These are phyloP conservation scores for Petrocephalus microphthalmus DNA, from an alignment of 2,113 vertebrate genomes.

Conservation along the genomic window DNA sequence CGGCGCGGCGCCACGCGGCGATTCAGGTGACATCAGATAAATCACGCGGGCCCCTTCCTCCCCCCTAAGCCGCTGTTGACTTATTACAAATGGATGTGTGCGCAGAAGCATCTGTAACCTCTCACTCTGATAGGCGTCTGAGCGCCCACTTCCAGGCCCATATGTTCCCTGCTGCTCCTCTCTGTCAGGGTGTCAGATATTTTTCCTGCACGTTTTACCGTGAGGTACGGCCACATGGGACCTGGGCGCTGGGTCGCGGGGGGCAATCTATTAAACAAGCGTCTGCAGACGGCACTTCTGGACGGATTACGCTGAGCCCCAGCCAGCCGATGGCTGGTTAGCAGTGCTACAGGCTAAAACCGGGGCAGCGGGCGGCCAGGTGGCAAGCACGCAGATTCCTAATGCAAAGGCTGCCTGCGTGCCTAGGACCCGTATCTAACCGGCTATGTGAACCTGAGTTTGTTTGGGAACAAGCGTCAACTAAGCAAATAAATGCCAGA, in stretches of 20 bases:
- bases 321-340: not conserved
- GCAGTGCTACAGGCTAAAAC: not conserved
- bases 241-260: constrained; percentile 48
- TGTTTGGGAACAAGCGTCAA: not conserved
- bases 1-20: not conserved
- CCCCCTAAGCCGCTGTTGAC: not conserved
- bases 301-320: not conserved
- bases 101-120: constrained; percentile 35
- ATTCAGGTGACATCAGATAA: constrained; percentile 22
- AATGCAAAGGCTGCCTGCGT: not conserved
- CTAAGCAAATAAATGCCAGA: not conserved
- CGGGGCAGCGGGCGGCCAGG: not conserved
- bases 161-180: constrained; percentile 54
- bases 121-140: constrained; percentile 4
- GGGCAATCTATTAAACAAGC: constrained; percentile 38
- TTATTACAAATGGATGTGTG: constrained; percentile 27
- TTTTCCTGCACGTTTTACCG: constrained; percentile 50
- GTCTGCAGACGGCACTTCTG: constrained; percentile 22
- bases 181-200: constrained; percentile 60
- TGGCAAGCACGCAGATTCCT: not conserved
- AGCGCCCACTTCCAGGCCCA: constrained; percentile 38
- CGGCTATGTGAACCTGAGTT: not conserved
- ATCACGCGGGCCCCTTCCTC: not conserved
- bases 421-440: not conserved
- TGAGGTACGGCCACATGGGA: constrained; percentile 44